phyloP scores from a whole-genome alignment of 2,888 invertebrate species.

The Sphaerophoria rueppellii region DNA sequence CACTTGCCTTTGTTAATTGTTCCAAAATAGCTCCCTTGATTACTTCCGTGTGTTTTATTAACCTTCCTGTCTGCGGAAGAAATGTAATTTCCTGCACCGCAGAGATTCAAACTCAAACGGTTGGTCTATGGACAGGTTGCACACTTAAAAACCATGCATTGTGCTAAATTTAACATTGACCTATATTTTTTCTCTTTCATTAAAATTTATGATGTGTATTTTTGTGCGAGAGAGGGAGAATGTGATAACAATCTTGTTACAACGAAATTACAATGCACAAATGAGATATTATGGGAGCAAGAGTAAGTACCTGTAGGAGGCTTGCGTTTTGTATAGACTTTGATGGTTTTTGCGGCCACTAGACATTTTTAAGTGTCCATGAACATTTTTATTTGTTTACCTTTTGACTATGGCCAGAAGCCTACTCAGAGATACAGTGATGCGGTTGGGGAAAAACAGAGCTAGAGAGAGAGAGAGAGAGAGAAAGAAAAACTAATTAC shows the following conservation, averaged over 20 bases:
- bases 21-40: neutral
- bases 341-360: conserved; percentile 1
- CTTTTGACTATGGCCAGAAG: neutral
- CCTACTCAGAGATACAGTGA: conserved; percentile 11
- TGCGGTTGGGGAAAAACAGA: conserved; percentile 25
- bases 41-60: neutral
- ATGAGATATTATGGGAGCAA: neutral
- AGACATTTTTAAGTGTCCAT: neutral
- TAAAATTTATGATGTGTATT: too few relatives aligned
- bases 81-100: conserved; percentile 49
- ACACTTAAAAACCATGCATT: neutral
- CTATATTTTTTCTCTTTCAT: conserved; percentile 49
- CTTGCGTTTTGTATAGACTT: neutral
- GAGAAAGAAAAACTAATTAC: conserved; percentile 39
- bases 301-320: conserved; percentile 41
- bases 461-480: neutral
- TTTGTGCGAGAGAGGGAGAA: too few relatives aligned
- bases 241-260: neutral
- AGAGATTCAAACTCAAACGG: conserved; percentile 5
- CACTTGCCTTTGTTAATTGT: neutral
- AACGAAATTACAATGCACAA: conserved; percentile 16
- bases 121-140: neutral
- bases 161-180: conserved; percentile 58
- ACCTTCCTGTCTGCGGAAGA: conserved; percentile 10
- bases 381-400: conserved; percentile 13